Evolutionary conservation across 2,888 invertebrate genomes (phyloP), one percentile per base, ranked within the genome.

Genomic region (Tridacna gigas): DNA sequence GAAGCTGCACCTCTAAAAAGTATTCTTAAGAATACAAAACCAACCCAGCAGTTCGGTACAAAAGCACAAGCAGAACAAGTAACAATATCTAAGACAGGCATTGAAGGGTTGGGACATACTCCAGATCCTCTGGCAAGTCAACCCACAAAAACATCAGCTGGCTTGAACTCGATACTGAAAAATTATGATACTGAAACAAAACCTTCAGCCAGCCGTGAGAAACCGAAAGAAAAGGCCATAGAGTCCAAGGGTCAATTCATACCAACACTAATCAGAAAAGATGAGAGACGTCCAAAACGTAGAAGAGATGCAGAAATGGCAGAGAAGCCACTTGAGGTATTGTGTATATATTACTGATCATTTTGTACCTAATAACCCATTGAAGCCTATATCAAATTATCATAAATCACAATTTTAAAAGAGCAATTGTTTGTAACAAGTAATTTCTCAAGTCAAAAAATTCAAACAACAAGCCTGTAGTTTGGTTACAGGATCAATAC

Each of bases 151-250:
- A 51, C 71, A 51, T 51, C 51, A 26, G 13, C 71, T 45, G 56
- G 51, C 25, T 22, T 71, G 12, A 71, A 18, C 22, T 47, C 71
- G 7, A 71, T 71, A 9, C 9, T 71, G 48, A 51, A 71, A 25
- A 71, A 71, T 25, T 71, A 71, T 25, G 22, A 51, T 15, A 69
- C n/a, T 69, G 71, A 71, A 71, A 20, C 71, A 13, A 51, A 5
- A 13, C 18, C 25, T 22, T 51, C 71, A n/a, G 48, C 48, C 1
- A 51, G 20, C 0, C 13, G 25, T 22, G 12, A 47, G 48, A 20
- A 47, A n/a, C 26, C 26, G 3, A 22, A 13, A 22, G 22, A 65
- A 20, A 25, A 65, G 13, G 22, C n/a, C 13, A n/a, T 5, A 13
- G 22, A 18, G 22, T 47, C 13, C 15, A 28, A 15, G 47, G 69